Conservation (phyloP, 2,888 invertebrate genomes). For the Mesoligia furuncula region DNA sequence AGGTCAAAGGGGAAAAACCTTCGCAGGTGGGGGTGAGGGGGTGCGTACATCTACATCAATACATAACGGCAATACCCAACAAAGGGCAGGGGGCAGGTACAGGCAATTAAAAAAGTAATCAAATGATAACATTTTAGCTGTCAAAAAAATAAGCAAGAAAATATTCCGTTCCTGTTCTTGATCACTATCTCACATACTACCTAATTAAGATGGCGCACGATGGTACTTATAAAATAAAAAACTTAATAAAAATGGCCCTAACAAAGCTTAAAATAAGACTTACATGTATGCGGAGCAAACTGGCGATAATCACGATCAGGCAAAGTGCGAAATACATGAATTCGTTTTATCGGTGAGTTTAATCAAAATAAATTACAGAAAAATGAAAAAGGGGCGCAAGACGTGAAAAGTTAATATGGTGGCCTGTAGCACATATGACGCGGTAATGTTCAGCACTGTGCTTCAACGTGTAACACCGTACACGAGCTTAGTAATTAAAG, state of each 20-base stretch:
- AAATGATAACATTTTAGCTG: background rate
- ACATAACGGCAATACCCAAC: background rate
- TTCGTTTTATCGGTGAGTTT: constrained; percentile 57
- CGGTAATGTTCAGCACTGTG: background rate
- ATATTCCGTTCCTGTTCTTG: background rate
- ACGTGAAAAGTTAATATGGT: constrained; percentile 12
- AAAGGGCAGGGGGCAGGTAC: too few relatives aligned
- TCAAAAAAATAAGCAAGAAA: background rate
- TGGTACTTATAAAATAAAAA: background rate
- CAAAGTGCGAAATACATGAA: constrained; percentile 88
- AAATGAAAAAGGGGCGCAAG: background rate
- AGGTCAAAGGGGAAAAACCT: constrained; percentile 5
- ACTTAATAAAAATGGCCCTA: background rate
- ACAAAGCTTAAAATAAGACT: constrained; percentile 69
- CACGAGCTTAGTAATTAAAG: background rate
- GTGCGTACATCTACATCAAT: too few relatives aligned
- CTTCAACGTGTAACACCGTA: background rate
- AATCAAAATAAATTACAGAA: background rate
- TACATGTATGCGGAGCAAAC: constrained; percentile 86
- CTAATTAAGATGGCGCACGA: background rate
- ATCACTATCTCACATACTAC: background rate
- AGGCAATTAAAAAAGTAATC: background rate
- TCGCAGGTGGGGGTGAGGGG: too few relatives aligned
- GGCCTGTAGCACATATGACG: background rate
- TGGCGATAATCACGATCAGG: constrained; percentile 85